Conservation (phyloP, 2,113 vertebrate species). For the Pteronura brasiliensis region DNA sequence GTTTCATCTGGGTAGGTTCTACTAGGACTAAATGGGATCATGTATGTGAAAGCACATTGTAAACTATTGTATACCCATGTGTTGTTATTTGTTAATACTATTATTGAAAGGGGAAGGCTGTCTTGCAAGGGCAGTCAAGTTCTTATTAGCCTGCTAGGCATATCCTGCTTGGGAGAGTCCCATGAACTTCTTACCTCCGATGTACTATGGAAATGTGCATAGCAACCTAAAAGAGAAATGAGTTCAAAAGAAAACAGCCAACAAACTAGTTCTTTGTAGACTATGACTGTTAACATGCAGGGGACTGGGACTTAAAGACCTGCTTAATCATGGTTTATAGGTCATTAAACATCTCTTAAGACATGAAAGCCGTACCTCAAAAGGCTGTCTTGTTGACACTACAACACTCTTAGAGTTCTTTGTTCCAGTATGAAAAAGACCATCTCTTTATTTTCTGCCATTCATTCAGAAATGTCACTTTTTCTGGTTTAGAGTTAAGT, state of each 20-base stretch:
- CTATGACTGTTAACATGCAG: not conserved
- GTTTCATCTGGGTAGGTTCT: not conserved
- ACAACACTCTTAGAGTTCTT: not conserved
- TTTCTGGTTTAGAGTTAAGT: conserved; percentile 9
- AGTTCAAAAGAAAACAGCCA: not conserved
- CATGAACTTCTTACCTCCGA: not conserved
- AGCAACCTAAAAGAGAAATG: not conserved
- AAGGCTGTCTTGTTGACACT: not conserved
- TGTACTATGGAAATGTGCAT: not conserved
- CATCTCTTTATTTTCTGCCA: not conserved
- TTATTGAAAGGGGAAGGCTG: not conserved
- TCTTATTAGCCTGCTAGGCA: not conserved
- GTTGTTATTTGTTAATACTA: not conserved
- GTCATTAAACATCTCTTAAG: not conserved
- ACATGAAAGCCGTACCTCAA: not conserved
- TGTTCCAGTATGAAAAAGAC: conserved; percentile 2
- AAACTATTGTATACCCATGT: not conserved
- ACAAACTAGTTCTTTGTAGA: not conserved
- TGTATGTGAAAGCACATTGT: not conserved
- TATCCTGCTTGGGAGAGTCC: not conserved
- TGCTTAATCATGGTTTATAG: conserved; percentile 2
- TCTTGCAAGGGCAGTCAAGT: not conserved
- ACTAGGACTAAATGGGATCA: not conserved
- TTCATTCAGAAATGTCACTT: conserved; percentile 18
- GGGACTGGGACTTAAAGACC: not conserved